Base-by-base conservation (phyloP, 2,888 invertebrate genomes). In the Mesodorylaimus sp. region DNA sequence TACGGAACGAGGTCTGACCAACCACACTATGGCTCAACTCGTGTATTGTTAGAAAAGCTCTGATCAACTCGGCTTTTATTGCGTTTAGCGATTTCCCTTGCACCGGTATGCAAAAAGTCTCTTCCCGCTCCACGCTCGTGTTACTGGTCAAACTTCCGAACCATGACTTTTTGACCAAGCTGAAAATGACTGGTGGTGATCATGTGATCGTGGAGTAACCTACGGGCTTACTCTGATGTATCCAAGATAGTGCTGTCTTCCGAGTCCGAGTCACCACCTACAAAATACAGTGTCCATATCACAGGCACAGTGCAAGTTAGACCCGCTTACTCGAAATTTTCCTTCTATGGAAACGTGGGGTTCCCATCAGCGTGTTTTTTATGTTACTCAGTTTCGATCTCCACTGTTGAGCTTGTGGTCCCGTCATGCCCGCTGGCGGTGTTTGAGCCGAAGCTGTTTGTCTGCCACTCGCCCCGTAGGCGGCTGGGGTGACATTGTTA, bases 21-120 rank as follows among this genome's bases (percentile, higher is more conserved):
- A 88, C 79, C n/a, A 97, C 95, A 64, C 87, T 93, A 73, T 97
- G 97, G 44, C 86, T 87, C 61, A 91, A 69, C 70, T 91, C 89
- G 19, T 88, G 83, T 77, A 91, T 88, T 72, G 93, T 93, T 61
- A 97, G 76, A 73, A 97, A 95, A 56, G 93, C 91, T 65, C 95
- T 91, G 64, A 97, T 91, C 51, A 97, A 76, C 70, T 97, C 95
- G 23, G 95, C 95, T 71, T 95, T 97, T 54, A 97, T 88, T 16
- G 87, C 86, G 50, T 91, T 88, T 58, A 97, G 73, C 0, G 89
- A 88, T 66, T 91, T 91, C 36, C 91, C 93, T 65, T 89, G 88
- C 3, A 95, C 88, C 55, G 95, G 75, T 52, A 95, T 83, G 29
- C 93, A 91, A 70, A 93, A 88, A 2, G 86, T 87, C 69, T 95